phyloP scores from a whole-genome alignment of 2,113 vertebrate species.

The Dryoscopus gambensis region DNA sequence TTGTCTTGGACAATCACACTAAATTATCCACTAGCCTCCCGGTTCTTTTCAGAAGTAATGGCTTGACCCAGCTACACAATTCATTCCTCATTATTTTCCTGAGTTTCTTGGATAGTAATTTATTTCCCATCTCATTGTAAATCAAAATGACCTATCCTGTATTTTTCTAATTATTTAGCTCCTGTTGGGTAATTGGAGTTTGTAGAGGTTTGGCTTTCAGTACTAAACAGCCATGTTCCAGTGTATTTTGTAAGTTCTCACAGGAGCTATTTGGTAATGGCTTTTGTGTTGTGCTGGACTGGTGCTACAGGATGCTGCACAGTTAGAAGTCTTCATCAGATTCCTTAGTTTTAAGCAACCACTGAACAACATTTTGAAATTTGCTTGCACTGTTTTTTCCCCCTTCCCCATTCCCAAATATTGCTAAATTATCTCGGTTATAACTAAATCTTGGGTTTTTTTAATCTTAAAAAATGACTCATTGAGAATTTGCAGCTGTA shows the following conservation, averaged over 20 bases:
- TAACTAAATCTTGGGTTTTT: not conserved
- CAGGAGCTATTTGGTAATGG: not conserved
- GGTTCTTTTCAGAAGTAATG: not conserved
- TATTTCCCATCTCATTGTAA: not conserved
- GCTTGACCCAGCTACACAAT: not conserved
- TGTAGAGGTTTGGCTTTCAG: not conserved
- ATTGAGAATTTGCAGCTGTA: not conserved
- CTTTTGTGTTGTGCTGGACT: not conserved
- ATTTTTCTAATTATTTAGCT: not conserved
- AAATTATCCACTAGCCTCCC: not conserved
- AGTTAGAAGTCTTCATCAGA: not conserved
- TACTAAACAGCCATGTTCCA: not conserved
- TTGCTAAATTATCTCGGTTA: not conserved
- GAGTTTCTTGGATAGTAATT: not conserved
- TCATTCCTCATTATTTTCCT: not conserved
- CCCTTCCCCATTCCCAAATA: not conserved
- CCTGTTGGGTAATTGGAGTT: not conserved
- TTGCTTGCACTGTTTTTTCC: not conserved
- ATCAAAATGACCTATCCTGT: not conserved
- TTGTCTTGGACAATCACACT: not conserved
- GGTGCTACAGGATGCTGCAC: not conserved
- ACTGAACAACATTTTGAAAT: not conserved
- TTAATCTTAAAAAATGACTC: not conserved
- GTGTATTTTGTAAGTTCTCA: not conserved
- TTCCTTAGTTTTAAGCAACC: not conserved